phyloP scores from a whole-genome alignment of 2,797 vertebrate species.

The Enteromius afrohamiltoni region DNA sequence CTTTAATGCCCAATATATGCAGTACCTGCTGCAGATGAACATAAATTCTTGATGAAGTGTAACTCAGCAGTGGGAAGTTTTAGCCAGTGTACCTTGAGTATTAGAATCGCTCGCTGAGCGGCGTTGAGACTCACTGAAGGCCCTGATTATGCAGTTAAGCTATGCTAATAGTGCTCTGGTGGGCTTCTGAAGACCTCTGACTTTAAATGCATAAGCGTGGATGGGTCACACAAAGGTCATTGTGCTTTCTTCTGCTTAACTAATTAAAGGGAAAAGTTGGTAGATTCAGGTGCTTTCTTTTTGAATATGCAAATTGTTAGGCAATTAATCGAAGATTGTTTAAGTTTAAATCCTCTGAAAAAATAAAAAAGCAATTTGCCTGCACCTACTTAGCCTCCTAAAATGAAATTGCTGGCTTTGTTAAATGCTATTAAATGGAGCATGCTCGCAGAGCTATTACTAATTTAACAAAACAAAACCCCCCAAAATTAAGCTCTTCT shows the following conservation, averaged over 20 bases:
- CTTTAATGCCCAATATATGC: conserved; percentile 28
- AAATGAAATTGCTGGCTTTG: conserved; percentile 19
- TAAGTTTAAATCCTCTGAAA: conserved; percentile 31
- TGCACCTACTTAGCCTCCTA: conserved; percentile 18
- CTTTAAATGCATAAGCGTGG: conserved; percentile 32
- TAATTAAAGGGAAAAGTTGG: conserved; percentile 22
- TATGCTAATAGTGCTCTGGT: conserved; percentile 54
- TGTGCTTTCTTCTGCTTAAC: conserved; percentile 1
- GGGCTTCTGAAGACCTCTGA: conserved; percentile 28
- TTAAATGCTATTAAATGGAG: conserved; percentile 35
- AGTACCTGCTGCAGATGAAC: conserved; percentile 25
- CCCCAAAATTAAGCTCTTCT: neutral
- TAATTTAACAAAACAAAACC: conserved; percentile 54
- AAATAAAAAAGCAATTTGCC: conserved; percentile 21
- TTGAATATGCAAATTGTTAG: conserved; percentile 19
- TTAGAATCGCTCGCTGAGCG: neutral
- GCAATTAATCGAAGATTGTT: conserved; percentile 17
- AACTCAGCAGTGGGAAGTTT: conserved; percentile 5
- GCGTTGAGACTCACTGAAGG: conserved; percentile 18
- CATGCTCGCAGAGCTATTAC: conserved; percentile 54
- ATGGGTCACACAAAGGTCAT: conserved; percentile 35
- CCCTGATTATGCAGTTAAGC: conserved; percentile 35
- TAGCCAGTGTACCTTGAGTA: neutral
- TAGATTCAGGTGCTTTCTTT: conserved; percentile 1
- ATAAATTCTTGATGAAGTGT: conserved; percentile 29